phyloP scores from a whole-genome alignment of 2,797 vertebrate species.

The Brachymystax lenok region DNA sequence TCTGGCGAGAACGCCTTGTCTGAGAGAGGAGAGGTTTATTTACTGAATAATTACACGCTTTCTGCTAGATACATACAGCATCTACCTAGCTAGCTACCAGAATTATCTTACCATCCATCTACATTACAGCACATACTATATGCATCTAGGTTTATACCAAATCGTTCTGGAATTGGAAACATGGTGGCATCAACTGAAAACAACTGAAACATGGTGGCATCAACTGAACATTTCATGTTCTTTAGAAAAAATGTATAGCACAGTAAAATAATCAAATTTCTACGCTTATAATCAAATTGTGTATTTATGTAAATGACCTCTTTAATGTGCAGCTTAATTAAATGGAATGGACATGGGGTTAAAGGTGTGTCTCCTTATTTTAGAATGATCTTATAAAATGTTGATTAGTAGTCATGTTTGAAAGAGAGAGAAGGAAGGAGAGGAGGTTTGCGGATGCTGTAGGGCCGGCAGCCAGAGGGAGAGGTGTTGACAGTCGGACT shows the following conservation, averaged over 20 bases:
- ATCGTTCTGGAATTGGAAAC: not conserved
- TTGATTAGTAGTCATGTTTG: not conserved
- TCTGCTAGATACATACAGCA: not conserved
- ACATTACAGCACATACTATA: not conserved
- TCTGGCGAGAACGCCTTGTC: constrained; percentile 34
- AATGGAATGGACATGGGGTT: not conserved
- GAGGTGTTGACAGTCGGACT: constrained; percentile 49
- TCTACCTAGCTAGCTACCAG: not conserved
- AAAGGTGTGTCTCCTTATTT: not conserved
- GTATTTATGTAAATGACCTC: not conserved
- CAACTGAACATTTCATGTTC: not conserved
- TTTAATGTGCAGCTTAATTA: not conserved
- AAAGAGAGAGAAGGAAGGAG: constrained; percentile 1
- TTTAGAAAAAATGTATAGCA: not conserved
- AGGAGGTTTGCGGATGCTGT: constrained; percentile 16
- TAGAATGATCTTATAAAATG: not conserved
- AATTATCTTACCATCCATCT: not conserved
- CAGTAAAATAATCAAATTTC: not conserved
- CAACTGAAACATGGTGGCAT: not conserved
- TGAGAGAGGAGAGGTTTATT: constrained; percentile 37
- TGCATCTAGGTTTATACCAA: not conserved
- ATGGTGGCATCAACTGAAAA: not conserved
- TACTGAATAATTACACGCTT: constrained; percentile 14
- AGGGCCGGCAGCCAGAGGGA: constrained; percentile 40
- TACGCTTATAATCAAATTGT: not conserved